Evolutionary conservation across 2,888 invertebrate genomes (phyloP).

Genomic region (Teleogryllus oceanicus): DNA sequence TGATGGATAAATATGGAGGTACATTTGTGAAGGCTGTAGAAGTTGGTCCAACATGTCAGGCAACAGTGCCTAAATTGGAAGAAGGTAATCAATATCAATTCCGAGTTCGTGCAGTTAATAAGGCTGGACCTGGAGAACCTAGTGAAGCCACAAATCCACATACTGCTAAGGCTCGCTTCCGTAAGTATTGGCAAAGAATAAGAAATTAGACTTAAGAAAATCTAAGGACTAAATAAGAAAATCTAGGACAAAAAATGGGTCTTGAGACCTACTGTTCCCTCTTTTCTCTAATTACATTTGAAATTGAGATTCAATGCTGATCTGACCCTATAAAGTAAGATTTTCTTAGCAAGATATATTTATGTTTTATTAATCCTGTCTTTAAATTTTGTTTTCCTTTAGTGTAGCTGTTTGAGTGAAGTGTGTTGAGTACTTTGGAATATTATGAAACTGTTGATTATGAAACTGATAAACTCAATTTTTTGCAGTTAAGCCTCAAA

Average conservation of each 20-base stretch:
- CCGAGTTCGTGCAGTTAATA: slow-evolving; percentile 89
- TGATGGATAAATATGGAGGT: slow-evolving; percentile 78
- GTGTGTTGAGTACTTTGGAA: background rate
- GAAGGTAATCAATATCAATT: slow-evolving; percentile 96
- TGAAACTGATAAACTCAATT: slow-evolving; percentile 33
- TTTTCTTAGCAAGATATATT: background rate
- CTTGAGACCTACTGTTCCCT: background rate
- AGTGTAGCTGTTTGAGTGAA: background rate
- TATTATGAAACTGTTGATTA: background rate
- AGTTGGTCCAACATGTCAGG: slow-evolving; percentile 79
- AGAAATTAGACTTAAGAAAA: background rate
- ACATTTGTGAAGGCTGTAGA: slow-evolving; percentile 84
- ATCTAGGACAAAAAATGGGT: background rate
- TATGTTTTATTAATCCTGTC: background rate
- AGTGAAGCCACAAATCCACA: slow-evolving; percentile 90
- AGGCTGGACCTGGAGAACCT: slow-evolving; percentile 89
- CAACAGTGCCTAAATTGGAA: slow-evolving; percentile 82
- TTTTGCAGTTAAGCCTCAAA: slow-evolving; percentile 82
- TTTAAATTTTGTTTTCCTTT: background rate
- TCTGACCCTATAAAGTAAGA: background rate
- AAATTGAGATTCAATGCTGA: too few relatives aligned
- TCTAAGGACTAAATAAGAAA: too few relatives aligned
- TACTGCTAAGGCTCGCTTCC: slow-evolving; percentile 80
- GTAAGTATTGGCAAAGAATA: slow-evolving; percentile 57
- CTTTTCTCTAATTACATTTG: background rate